These are phyloP conservation scores for Climacteris rufus DNA, from an alignment of 2,113 vertebrate species.

Conservation along the genomic window DNA sequence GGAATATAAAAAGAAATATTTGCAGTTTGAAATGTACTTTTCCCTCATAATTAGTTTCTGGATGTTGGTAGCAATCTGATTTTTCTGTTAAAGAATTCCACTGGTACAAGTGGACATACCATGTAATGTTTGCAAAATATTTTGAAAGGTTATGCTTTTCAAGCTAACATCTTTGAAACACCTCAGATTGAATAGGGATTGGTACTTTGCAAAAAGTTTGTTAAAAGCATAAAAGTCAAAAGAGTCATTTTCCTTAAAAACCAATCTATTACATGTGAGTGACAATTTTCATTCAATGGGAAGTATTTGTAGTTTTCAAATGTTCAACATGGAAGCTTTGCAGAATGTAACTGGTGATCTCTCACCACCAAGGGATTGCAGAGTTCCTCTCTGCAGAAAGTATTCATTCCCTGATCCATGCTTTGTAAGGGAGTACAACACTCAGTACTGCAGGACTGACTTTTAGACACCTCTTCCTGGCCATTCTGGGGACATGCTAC, in stretches of 20 bases:
- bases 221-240: background rate
- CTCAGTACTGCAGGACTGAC: background rate
- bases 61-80: constrained; percentile 15
- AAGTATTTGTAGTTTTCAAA: background rate
- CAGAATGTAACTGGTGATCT: background rate
- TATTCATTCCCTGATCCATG: background rate
- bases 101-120: background rate
- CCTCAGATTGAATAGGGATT: background rate
- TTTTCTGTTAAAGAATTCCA: constrained; percentile 27
- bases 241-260: background rate
- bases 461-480: background rate
- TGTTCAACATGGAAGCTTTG: background rate
- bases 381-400: background rate
- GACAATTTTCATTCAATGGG: background rate
- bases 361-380: background rate
- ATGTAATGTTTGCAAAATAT: background rate
- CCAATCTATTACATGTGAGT: background rate
- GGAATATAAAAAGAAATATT: background rate
- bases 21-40: background rate
- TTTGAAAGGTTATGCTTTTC: background rate
- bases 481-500: background rate
- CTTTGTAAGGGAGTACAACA: background rate
- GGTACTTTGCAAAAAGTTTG: background rate
- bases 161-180: background rate
- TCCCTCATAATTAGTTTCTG: constrained; percentile 36